A percentile compares a stretch with the other conserved stretches of the same genome.
Conservation (phyloP, 2,888 invertebrate species). For the Hartigia nigra region DNA sequence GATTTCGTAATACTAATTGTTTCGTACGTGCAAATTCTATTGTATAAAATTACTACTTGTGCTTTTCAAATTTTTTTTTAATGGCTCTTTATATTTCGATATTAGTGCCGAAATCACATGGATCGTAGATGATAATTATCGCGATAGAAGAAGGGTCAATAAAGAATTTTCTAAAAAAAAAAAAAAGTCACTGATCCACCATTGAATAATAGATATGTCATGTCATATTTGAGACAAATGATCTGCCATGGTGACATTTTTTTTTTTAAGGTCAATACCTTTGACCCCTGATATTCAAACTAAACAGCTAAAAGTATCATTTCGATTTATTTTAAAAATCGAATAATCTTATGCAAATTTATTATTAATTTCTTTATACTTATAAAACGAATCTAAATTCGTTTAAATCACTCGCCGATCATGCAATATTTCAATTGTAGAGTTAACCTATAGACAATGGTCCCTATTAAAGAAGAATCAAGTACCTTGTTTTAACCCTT, state of each 20-base stretch:
- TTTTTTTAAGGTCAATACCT: too few relatives aligned
- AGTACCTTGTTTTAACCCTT: background rate
- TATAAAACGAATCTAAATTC: background rate
- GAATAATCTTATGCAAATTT: background rate
- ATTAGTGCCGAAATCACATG: background rate
- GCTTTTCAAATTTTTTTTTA: background rate
- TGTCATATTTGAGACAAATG: background rate
- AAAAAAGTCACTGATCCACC: background rate
- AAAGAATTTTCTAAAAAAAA: background rate
- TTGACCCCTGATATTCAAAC: too few relatives aligned
- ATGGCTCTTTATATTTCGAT: background rate
- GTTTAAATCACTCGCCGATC: background rate
- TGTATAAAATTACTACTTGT: slow-evolving; percentile 6
- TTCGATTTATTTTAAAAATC: background rate
- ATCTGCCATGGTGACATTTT: too few relatives aligned
- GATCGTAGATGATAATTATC: background rate
- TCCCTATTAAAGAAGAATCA: background rate
- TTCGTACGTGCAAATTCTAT: background rate
- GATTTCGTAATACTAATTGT: background rate
- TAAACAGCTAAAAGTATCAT: background rate
- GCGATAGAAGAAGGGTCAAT: background rate
- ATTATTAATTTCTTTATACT: background rate
- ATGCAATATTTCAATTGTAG: background rate
- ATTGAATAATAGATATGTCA: background rate
- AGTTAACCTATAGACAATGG: background rate